Percentiles rank a stretch among this genome's conserved stretches.
Evolutionary conservation across 2,113 vertebrate genomes (phyloP).

Genomic region (Lepidothrix coronata): DNA sequence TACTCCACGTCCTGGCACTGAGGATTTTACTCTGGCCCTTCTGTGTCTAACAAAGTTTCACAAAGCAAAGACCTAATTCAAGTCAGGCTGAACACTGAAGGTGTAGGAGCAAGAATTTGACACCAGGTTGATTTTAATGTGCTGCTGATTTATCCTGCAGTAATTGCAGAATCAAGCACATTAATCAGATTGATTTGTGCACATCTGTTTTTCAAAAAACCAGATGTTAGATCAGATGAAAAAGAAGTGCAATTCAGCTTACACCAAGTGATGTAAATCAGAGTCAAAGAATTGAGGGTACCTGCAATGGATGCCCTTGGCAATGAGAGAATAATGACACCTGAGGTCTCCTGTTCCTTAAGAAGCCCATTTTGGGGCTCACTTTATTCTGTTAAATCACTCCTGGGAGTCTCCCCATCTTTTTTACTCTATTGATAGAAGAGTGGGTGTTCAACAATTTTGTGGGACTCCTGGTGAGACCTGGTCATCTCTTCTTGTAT

Average conservation of each 20-base stretch:
- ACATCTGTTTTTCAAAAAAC: conserved; percentile 45
- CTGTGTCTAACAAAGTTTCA: neutral
- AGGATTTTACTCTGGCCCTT: neutral
- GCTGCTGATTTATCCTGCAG: conserved; percentile 22
- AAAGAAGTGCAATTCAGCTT: neutral
- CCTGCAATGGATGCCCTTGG: neutral
- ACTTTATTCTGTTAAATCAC: neutral
- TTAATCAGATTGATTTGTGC: conserved; percentile 58
- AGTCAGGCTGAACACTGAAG: neutral
- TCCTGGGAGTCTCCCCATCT: neutral
- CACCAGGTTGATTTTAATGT: neutral
- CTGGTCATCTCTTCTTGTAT: neutral
- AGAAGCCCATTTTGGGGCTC: neutral
- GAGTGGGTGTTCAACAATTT: neutral
- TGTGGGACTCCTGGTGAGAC: neutral
- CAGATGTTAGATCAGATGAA: conserved; percentile 36
- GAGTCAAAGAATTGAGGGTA: neutral
- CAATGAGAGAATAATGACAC: neutral
- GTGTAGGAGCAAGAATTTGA: neutral
- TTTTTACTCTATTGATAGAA: neutral
- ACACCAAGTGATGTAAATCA: neutral
- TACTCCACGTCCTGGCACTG: rapidly evolving
- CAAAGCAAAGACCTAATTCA: neutral
- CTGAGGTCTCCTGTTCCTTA: neutral
- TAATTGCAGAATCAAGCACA: conserved; percentile 56